Percentiles rank a stretch among this genome's conserved stretches.
These are phyloP conservation scores for Tenualosa thibaudeaui DNA, from an alignment of 2,797 vertebrate species.

Conservation along the genomic window DNA sequence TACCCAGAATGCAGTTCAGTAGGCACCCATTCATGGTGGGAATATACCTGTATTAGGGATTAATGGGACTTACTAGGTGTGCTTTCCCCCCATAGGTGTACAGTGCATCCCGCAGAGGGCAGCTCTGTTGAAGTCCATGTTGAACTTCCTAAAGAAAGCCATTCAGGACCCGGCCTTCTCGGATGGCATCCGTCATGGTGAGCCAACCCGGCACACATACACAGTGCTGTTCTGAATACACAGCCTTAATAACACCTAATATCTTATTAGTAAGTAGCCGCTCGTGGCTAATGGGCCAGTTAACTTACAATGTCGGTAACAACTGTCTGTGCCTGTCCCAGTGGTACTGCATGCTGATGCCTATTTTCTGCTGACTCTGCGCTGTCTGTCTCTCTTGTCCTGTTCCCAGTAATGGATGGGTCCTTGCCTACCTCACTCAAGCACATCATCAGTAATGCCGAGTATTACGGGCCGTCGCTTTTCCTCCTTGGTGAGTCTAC, in stretches of 20 bases:
- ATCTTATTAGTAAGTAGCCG: background rate
- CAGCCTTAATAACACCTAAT: background rate
- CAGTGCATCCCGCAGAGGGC: constrained; percentile 98
- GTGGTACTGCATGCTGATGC: background rate
- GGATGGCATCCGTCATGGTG: constrained; percentile 95
- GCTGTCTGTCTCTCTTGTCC: constrained; percentile 41
- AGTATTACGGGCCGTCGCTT: constrained; percentile 96
- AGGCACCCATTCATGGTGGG: background rate
- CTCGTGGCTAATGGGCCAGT: constrained; percentile 10
- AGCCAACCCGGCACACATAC: constrained; percentile 36
- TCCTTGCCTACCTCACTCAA: constrained; percentile 97
- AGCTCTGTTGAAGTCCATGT: constrained; percentile 94
- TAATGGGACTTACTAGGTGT: background rate
- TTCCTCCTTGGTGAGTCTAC: constrained; percentile 87
- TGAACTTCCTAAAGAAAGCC: constrained; percentile 98
- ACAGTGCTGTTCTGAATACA: background rate
- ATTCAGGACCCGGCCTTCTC: constrained; percentile 97
- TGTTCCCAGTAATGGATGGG: constrained; percentile 89
- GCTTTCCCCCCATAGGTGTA: constrained; percentile 73
- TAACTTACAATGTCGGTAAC: background rate
- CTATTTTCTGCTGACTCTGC: background rate
- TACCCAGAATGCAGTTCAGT: background rate
- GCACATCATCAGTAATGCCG: constrained; percentile 98
- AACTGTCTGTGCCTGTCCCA: background rate
- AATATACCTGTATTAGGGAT: background rate